Evolutionary conservation across 2,888 invertebrate genomes (phyloP).

Genomic region (Macrosoma leucophasiata): DNA sequence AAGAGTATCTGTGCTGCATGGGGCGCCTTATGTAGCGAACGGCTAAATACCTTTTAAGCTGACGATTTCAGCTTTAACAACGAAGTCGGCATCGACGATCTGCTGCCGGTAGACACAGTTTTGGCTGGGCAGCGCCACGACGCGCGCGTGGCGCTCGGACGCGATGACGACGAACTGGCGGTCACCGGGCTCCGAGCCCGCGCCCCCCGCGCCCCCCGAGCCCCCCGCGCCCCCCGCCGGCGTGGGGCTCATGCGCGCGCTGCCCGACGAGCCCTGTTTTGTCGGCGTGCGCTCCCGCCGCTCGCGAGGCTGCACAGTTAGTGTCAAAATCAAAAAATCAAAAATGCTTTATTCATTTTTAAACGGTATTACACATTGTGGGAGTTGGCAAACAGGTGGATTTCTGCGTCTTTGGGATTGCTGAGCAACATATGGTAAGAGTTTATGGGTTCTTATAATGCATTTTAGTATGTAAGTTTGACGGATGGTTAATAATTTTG

Average conservation of each 20-base stretch:
- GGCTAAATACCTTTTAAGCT: constrained; percentile 94
- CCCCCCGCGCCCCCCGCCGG: constrained; percentile 60
- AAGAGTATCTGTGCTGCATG: too few relatives aligned
- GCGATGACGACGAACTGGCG: constrained; percentile 95
- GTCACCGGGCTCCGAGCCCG: constrained; percentile 76
- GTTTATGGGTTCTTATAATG: too few relatives aligned
- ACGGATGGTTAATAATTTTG: too few relatives aligned
- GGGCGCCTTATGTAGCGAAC: too few relatives aligned
- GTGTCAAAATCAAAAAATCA: background rate
- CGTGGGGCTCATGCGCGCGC: constrained; percentile 86
- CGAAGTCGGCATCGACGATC: constrained; percentile 94
- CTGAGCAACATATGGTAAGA: too few relatives aligned
- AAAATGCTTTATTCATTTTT: too few relatives aligned
- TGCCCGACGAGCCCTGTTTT: constrained; percentile 71
- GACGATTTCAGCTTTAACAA: constrained; percentile 95
- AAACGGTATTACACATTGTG: too few relatives aligned
- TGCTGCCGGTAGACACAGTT: constrained; percentile 95
- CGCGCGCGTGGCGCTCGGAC: constrained; percentile 96
- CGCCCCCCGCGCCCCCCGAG: constrained; percentile 71
- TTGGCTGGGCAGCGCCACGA: constrained; percentile 95
- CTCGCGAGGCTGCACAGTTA: constrained; percentile 40
- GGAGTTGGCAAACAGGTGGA: too few relatives aligned
- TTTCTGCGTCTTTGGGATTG: too few relatives aligned
- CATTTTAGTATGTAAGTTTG: too few relatives aligned
- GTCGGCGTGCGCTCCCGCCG: constrained; percentile 78